Base-by-base conservation (phyloP, 2,888 invertebrate genomes). In the Drosophila kambysellisi region DNA sequence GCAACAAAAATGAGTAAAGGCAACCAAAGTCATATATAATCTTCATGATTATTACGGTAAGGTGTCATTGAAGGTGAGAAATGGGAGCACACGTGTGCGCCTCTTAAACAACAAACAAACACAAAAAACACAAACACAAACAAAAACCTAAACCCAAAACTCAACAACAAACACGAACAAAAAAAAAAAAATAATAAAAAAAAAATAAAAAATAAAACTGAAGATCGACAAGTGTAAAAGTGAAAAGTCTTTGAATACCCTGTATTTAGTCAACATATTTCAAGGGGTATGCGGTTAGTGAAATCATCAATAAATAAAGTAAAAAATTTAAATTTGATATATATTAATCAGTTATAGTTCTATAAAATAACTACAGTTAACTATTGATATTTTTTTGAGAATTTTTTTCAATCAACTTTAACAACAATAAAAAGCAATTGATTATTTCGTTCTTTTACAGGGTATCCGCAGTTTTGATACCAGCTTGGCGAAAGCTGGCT, bases 51-150 rank as follows among this genome's bases (percentile, higher is more conserved):
- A 83, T 83, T 74, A 66, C 74, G 52, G 62, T 53, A 70, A 85
- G 83, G 88, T 85, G 85, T 86, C 84, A 77, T 83, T 84, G 79
- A 82, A 84, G 89, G 87, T 87, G 89, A 87, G 89, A 87, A 87
- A 87, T 89, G 89, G 81, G 87, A 84, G 84, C 86, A 87, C 84
- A 84, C 81, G 82, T 73, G 84, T 76, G 56, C 70, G 56, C 73
- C 64, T 57, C 73, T 48, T n/a, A 8, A 37, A 12, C 54, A 54
- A 37, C 32, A 15, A 54, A 48, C 65, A 54, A 35, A 33, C 48
- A 35, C 53, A 43, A 70, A 70, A 12, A 53, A 50, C 32, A 30
- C 41, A 48, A 57, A 62, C 30, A 46, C 41, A 43, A 64, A 51
- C 54, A 8, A 20, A 58, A 50, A 37, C 37, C 29, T 9, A 41